Evolutionary conservation across 1,140 invertebrate genomes (phyloP), one percentile per base, ranked within the genome.

Genomic region (Heliconius himera): DNA sequence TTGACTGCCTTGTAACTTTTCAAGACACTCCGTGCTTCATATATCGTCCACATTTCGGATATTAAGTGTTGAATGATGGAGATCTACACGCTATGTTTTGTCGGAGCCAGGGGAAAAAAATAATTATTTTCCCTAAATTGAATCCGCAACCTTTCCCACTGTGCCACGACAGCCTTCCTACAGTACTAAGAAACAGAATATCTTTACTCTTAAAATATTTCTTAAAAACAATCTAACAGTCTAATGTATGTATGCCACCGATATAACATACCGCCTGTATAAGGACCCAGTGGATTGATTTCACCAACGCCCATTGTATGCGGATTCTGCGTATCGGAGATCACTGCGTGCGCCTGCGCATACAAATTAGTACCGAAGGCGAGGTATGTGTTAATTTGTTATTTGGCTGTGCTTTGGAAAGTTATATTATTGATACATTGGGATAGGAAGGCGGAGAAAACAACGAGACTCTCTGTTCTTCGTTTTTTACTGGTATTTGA

Each of bases 301-400:
- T 91, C 88, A 87, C 90, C 82, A 38, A 74, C 71, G 79, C 71
- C 88, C 85, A 92, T 92, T 92, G 91, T 91, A 88, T 88, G 83
- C 90, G 91, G 91, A 92, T 92, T 92, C 91, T 92, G 91, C 84
- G 91, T 92, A 92, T 88, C 86, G 85, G 81, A 92, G 91, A 92
- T 92, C 87, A 86, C 51, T 70, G 51, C 77, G 56, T 74, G 76
- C 80, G 26, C 72, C 33, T 56, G 71, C 75, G 87, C 83, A 89
- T 87, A 84, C 84, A 82, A 84, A 86, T 82, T 11, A 70, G 66
- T 66, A 46, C 51, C 66, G 49, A 22, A 75, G 49, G n/a, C 56
- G 56, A 41, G 51, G 70, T 72, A 78, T 78, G 51, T 41, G 76
- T 73, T 73, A 73, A 78, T 78, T 72, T 56, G 76, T 77, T 70